Percentiles rank a stretch among this genome's conserved stretches.
These are phyloP conservation scores for Chaetodon trifascialis DNA, from an alignment of 2,113 vertebrate species.

Conservation along the genomic window DNA sequence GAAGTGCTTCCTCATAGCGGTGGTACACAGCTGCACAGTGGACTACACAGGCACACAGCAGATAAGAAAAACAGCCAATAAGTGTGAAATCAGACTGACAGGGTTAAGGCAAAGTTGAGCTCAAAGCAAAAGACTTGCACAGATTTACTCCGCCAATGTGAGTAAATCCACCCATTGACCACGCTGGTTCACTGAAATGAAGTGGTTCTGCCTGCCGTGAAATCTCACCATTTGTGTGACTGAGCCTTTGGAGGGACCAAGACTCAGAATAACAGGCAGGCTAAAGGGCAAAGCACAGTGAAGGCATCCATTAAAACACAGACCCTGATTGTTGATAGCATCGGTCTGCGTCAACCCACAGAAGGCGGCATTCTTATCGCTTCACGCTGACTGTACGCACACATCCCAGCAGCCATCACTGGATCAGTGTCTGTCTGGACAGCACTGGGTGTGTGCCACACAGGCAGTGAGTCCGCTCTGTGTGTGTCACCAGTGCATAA, in stretches of 20 bases:
- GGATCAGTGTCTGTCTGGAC: constrained; percentile 9
- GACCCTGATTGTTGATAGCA: background rate
- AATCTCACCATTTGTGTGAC: background rate
- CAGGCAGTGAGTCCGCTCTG: background rate
- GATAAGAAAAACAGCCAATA: background rate
- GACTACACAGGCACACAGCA: background rate
- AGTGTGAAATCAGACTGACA: background rate
- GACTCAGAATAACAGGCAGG: background rate
- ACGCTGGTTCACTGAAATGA: background rate
- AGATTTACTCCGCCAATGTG: background rate
- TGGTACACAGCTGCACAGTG: background rate
- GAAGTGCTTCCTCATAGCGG: background rate
- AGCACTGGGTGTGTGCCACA: constrained; percentile 2
- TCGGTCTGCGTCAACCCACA: background rate
- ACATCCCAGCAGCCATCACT: background rate
- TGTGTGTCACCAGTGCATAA: constrained; percentile 22
- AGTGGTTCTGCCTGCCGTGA: background rate
- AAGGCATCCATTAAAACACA: background rate
- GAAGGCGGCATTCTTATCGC: background rate
- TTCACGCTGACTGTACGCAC: background rate
- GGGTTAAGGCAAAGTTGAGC: background rate
- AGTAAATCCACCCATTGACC: background rate
- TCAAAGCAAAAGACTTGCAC: background rate
- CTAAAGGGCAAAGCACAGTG: background rate
- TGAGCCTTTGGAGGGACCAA: background rate